These are phyloP conservation scores for Tetrao urogallus DNA, from an alignment of 2,113 vertebrate genomes.

Conservation along the genomic window DNA sequence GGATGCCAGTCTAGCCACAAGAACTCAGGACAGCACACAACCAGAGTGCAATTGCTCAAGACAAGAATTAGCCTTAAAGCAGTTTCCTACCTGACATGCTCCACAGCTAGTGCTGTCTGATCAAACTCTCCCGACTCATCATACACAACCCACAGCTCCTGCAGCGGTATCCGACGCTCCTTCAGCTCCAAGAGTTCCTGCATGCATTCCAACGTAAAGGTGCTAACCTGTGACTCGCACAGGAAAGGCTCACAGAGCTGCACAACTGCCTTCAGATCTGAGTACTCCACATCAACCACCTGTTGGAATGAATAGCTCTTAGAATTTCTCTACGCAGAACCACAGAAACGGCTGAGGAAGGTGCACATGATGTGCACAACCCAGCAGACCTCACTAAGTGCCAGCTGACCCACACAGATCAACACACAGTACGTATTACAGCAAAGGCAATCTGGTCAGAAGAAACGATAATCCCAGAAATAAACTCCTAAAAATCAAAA, in stretches of 20 bases:
- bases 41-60: background rate
- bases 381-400: background rate
- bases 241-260: conserved; percentile 81
- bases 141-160: conserved; percentile 88
- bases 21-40: background rate
- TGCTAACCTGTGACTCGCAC: conserved; percentile 81
- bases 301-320: conserved; percentile 48
- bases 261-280: conserved; percentile 84
- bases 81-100: conserved; percentile 89
- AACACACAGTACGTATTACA: rapidly evolving
- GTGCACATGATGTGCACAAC: rapidly evolving
- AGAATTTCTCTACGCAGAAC: background rate
- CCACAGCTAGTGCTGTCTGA: conserved; percentile 90
- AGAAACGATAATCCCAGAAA: background rate
- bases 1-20: background rate
- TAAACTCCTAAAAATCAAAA: background rate
- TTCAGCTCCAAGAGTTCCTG: conserved; percentile 85
- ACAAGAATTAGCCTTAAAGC: background rate
- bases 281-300: conserved; percentile 85
- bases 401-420: background rate
- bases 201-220: conserved; percentile 83
- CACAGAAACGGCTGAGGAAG: background rate
- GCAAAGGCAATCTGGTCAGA: background rate
- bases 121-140: conserved; percentile 90
- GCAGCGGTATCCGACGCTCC: conserved; percentile 81